Evolutionary conservation across 2,888 invertebrate species (phyloP), one percentile per base, ranked within the genome.

Genomic region (Psylliodes chrysocephalus): DNA sequence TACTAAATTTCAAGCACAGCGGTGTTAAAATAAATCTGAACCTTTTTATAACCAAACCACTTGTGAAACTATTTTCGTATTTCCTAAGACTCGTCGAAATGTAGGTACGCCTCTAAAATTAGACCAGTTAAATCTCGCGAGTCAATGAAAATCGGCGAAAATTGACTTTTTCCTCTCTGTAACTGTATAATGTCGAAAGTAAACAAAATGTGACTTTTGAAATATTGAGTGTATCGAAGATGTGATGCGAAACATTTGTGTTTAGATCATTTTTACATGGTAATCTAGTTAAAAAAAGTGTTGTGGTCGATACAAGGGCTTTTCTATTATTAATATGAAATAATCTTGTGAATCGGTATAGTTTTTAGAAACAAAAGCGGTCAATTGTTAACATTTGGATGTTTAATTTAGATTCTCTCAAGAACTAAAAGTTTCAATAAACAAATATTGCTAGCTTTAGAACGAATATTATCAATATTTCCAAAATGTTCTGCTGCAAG

Each of bases 51-150:
- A 59, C 40, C 47, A 63, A 63, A 62, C 65, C 65, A 65, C 65
- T 65, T 62, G 60, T 46, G 33, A 30, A 54, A 60, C 56, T 64
- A 64, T 64, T 64, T 64, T 51, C 19, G 64, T 64, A 60, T 60
- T 56, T 52, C 60, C 22, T 47, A n/a, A 38, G 57, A 49, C 15
- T 51, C 49, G 40, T 59, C 17, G 59, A 59, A 59, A 59, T 46
- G 59, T 49, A 59, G 49, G 49, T 40, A 42, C 40, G 46, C n/a
- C 25, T 38, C 59, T 59, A 59, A 59, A 59, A 49, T 59, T 59
- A 59, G 40, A 49, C 25, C 49, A 28, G 59, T 35, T n/a, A 59
- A 59, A 49, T 30, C 30, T 14, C 8, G 3, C 22, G 7, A 49
- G 49, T 51, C 59, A 22, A 51, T 51, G 57, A 47, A 46, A 46